Evolutionary conservation across 2,797 vertebrate species (phyloP).

Genomic region (Falco peregrinus): DNA sequence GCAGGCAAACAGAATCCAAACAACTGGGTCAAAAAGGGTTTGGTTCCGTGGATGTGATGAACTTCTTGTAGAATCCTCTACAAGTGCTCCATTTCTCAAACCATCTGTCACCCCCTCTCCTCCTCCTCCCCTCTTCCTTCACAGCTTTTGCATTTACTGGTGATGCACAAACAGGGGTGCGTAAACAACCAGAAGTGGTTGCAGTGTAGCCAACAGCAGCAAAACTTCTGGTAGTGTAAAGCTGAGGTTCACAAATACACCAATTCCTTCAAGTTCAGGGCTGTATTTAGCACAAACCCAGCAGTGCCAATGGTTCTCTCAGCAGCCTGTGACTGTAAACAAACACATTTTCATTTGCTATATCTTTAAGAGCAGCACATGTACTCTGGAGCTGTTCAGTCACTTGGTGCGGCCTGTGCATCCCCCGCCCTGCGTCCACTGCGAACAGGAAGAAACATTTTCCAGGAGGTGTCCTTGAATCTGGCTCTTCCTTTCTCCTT

Average conservation of each 20-base stretch:
- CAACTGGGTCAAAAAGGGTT: neutral
- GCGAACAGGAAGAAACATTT: neutral
- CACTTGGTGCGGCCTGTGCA: neutral
- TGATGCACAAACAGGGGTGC: neutral
- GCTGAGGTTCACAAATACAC: neutral
- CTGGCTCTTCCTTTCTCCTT: neutral
- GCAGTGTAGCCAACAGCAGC: neutral
- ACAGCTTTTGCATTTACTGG: neutral
- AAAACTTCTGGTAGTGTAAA: neutral
- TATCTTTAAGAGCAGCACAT: neutral
- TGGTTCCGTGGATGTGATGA: neutral
- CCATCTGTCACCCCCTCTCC: neutral
- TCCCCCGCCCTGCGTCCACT: neutral
- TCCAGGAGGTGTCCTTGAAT: neutral
- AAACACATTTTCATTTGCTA: neutral
- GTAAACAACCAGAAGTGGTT: neutral
- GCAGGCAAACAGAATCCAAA: neutral
- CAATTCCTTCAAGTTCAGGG: neutral
- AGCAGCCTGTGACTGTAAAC: neutral
- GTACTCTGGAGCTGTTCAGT: neutral
- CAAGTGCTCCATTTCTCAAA: neutral
- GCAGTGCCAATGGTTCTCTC: neutral
- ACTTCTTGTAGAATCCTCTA: neutral
- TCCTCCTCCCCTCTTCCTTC: neutral
- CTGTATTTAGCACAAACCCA: neutral